Percentiles rank a stretch among this genome's conserved stretches.
phyloP scores from a whole-genome alignment of 2,797 vertebrate genomes.

The Nyctalus aviator region DNA sequence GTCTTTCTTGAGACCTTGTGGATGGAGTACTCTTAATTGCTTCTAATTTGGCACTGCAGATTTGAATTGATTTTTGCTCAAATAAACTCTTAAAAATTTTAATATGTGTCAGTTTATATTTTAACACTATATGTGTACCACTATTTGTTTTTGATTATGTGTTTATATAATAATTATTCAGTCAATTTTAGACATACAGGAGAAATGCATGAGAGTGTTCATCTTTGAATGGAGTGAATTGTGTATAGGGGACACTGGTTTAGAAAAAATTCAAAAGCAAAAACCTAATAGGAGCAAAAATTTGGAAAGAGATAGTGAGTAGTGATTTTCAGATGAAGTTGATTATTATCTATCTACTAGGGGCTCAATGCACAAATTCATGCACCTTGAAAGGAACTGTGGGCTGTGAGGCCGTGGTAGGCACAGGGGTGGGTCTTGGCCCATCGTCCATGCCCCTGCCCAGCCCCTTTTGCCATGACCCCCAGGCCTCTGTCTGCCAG shows the following conservation, averaged over 20 bases:
- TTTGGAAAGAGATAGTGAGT: background rate
- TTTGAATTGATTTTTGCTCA: background rate
- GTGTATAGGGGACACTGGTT: background rate
- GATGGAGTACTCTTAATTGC: background rate
- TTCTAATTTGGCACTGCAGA: background rate
- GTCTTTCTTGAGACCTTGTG: background rate
- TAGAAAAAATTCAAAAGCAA: background rate
- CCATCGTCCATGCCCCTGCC: too few species aligned
- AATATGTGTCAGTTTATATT: background rate
- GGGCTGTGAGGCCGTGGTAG: too few species aligned
- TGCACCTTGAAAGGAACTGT: too few species aligned
- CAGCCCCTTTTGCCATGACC: accelerated
- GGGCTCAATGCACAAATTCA: too few species aligned
- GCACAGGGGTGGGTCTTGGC: too few species aligned
- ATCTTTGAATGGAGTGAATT: background rate
- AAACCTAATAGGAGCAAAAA: background rate
- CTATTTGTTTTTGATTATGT: background rate
- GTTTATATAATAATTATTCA: background rate
- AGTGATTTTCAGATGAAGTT: background rate
- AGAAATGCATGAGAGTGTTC: background rate
- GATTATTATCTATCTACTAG: background rate
- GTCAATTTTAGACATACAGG: background rate
- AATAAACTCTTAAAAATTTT: background rate
- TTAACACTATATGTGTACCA: background rate
- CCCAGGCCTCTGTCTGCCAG: too few species aligned